phyloP scores from a whole-genome alignment of 2,113 vertebrate genomes.

The human (Homo sapiens) region GRCh38 chr1:110040501-110041000 shows the following conservation, averaged over 20 bases:
- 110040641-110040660: conserved; percentile 96
- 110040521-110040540: too few species aligned
- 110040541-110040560: not conserved
- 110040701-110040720: conserved; percentile 79
- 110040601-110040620: not conserved
- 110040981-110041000: not conserved
- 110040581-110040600: not conserved
- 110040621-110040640: conserved; percentile 89
- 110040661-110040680: conserved; percentile 98
- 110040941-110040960: not conserved
- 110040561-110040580: not conserved
- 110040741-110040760: not conserved
- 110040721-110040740: not conserved
- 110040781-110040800: not conserved
- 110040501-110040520: not conserved
- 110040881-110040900: not conserved
- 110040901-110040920: not conserved
- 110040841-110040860: not conserved
- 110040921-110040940: not conserved
- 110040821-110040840: not conserved
- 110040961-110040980: not conserved
- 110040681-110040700: conserved; percentile 98
- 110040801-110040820: not conserved
- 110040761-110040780: accelerated
- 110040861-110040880: not conserved